Conservation (phyloP, 2,888 invertebrate genomes). For the Drosophila mercatorum region DNA sequence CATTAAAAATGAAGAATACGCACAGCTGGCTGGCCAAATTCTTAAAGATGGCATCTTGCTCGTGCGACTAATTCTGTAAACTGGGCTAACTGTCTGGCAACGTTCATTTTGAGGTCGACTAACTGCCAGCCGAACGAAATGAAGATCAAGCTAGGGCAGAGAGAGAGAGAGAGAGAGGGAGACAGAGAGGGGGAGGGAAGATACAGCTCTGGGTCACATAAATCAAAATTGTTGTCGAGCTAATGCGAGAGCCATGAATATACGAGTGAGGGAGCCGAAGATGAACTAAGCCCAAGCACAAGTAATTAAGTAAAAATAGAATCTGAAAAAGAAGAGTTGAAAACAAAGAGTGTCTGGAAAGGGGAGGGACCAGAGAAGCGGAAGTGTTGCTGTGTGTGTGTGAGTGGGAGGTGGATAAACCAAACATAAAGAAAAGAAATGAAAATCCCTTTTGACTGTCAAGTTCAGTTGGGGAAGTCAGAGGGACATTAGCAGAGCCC, state of each 20-base stretch:
- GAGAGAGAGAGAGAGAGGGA: background rate
- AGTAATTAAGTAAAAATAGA: slow-evolving; percentile 75
- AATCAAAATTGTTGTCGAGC: slow-evolving; percentile 39
- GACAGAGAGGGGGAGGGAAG: background rate
- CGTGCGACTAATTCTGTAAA: slow-evolving; percentile 37
- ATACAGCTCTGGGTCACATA: slow-evolving; percentile 27
- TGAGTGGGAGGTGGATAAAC: slow-evolving; percentile 16
- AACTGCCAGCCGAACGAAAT: slow-evolving; percentile 68
- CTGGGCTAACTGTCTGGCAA: slow-evolving; percentile 67
- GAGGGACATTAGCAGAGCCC: slow-evolving; percentile 34
- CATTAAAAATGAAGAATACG: slow-evolving; percentile 54
- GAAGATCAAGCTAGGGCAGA: slow-evolving; percentile 39
- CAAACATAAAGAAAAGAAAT: slow-evolving; percentile 45
- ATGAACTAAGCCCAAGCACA: slow-evolving; percentile 41
- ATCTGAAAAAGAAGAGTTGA: slow-evolving; percentile 37
- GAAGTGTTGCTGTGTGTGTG: slow-evolving; percentile 44
- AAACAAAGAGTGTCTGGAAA: slow-evolving; percentile 4
- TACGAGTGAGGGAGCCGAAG: slow-evolving; percentile 11
- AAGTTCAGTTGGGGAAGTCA: slow-evolving; percentile 58
- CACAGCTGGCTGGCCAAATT: slow-evolving; percentile 37
- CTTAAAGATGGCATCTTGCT: slow-evolving; percentile 28
- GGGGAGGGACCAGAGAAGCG: slow-evolving; percentile 29
- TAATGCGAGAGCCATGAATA: slow-evolving; percentile 51
- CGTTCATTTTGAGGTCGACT: slow-evolving; percentile 63
- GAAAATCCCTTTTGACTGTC: slow-evolving; percentile 76